phyloP scores from a whole-genome alignment of 2,888 invertebrate genomes.

The Lucinisca nassula region DNA sequence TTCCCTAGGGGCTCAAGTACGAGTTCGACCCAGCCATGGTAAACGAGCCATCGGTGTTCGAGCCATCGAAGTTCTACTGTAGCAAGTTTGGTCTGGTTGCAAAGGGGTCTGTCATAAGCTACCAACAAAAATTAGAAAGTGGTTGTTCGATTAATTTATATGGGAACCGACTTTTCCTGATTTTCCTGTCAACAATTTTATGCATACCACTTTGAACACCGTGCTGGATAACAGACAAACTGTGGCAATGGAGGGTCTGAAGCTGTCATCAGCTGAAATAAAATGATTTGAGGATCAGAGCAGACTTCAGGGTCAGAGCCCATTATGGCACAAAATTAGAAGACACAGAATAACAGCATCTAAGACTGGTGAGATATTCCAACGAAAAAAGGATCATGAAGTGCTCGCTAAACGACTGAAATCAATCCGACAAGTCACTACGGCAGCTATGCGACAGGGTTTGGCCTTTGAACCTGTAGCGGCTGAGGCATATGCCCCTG shows the following conservation, averaged over 20 bases:
- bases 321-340: constrained; percentile 20
- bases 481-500: background rate
- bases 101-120: background rate
- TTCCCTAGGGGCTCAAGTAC: no score
- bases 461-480: background rate
- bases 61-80: no score
- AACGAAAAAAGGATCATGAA: background rate
- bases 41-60: no score
- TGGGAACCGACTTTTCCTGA: background rate
- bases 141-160: background rate
- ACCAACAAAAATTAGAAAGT: background rate
- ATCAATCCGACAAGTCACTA: background rate
- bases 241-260: background rate
- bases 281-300: background rate
- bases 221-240: background rate
- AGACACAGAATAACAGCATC: constrained; percentile 24
- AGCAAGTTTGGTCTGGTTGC: background rate
- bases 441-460: background rate
- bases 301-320: constrained; percentile 11
- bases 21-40: no score
- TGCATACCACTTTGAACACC: background rate
- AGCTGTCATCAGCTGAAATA: background rate
- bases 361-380: constrained; percentile 17
- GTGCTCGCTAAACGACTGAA: background rate
- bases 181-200: background rate